These are phyloP conservation scores for Megaceryle maxima DNA, from an alignment of 2,113 vertebrate species.

Conservation along the genomic window DNA sequence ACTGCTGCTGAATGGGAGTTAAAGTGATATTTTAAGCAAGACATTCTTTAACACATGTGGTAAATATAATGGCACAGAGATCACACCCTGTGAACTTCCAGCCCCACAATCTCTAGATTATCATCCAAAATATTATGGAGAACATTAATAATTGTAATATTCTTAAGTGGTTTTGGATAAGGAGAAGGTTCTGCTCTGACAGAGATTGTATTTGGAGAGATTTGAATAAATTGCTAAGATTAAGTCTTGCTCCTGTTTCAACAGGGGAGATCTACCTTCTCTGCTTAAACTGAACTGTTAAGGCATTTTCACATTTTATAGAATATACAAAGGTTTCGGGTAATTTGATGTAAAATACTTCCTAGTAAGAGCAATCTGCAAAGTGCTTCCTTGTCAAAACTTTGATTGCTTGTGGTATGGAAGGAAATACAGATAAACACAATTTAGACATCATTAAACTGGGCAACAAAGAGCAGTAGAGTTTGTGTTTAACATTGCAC, in stretches of 20 bases:
- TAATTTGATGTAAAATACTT: neutral
- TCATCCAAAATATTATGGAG: neutral
- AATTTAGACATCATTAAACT: neutral
- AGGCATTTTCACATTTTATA: neutral
- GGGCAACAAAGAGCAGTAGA: neutral
- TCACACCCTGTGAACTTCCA: neutral
- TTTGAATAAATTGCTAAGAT: neutral
- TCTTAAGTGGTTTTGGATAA: neutral
- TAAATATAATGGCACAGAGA: neutral
- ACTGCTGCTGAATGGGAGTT: neutral
- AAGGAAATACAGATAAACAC: neutral
- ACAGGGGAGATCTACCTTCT: neutral
- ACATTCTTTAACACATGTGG: accelerated
- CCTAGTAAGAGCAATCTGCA: neutral
- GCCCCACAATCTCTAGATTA: neutral
- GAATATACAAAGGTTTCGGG: neutral
- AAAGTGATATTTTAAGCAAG: neutral
- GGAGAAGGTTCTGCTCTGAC: neutral
- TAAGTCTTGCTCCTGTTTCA: neutral
- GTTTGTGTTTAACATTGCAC: neutral
- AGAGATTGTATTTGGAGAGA: too few relatives aligned
- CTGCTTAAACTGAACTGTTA: neutral
- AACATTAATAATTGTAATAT: neutral
- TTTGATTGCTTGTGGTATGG: neutral
- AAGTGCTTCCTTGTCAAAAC: neutral